Base-by-base conservation (phyloP, 2,888 invertebrate species). In the Drosophila yooni region DNA sequence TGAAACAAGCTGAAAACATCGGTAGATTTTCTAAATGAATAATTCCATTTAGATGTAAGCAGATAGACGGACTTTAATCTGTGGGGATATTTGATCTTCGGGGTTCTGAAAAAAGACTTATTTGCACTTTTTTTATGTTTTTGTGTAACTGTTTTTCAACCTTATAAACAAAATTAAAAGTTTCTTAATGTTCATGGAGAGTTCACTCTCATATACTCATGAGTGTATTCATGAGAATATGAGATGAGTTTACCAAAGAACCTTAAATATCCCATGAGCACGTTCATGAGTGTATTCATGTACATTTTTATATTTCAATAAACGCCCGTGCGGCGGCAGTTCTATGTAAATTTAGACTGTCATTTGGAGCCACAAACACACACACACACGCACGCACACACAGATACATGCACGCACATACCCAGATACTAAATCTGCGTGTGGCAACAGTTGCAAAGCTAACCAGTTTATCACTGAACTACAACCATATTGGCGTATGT, bases 381-480 rank as follows among this genome's bases (percentile, higher is more conserved):
- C 51, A 50, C 54, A 27, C 13, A 31, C 21, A 25, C 50, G 36
- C 46, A 29, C 34, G 5, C 33, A 60, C 60, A 52, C 18, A n/a
- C 38, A 56, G 46, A 29, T 31, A 40, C 51, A 58, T 43, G 11
- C 21, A 50, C 61, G 57, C 52, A 51, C 52, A 38, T 38, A 46
- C 46, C n/a, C 15, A 43, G 27, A 33, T 33, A n/a, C 61, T 33
- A 53, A 60, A 54, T 40, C 52, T 53, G 61, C 36, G 54, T 56
- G 36, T 56, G 40, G 54, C 61, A 66, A 76, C 59, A 72, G 58
- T 46, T 46, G 46, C 61, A 36, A 38, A 50, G 61, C 69, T 70
- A 81, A 77, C 67, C 83, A 83, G 74, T 79, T 83, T 87, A 87
- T 87, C 79, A 74, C 67, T 50, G 52, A 87, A 75, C 79, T 77